Conservation (phyloP, 2,888 invertebrate genomes). For the Pheosia tremula region DNA sequence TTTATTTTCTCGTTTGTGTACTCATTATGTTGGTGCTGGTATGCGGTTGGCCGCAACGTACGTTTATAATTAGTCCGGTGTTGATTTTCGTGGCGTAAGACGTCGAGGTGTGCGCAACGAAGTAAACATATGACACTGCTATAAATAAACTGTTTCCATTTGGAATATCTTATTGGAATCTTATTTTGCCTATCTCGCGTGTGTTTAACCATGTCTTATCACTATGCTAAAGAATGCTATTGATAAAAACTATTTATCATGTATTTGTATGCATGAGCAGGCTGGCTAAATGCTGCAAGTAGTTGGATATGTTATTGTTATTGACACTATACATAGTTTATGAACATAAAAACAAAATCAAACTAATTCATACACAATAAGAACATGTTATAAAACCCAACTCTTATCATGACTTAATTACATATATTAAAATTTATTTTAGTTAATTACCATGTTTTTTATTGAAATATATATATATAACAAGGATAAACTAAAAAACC, state of each 20-base stretch:
- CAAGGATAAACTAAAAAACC: too few relatives aligned
- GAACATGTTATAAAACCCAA: too few relatives aligned
- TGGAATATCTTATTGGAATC: constrained; percentile 54
- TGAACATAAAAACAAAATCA: too few relatives aligned
- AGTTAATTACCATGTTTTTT: too few relatives aligned
- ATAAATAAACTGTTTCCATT: constrained; percentile 57
- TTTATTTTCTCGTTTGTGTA: constrained; percentile 54
- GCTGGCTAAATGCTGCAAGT: too few relatives aligned
- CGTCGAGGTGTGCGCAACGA: constrained; percentile 47
- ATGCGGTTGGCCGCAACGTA: constrained; percentile 43
- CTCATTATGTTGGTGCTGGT: constrained; percentile 46
- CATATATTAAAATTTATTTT: too few relatives aligned
- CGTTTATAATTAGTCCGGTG: constrained; percentile 56
- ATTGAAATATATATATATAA: too few relatives aligned
- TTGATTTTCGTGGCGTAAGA: constrained; percentile 49
- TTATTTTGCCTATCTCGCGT: constrained; percentile 25
- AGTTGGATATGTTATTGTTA: too few relatives aligned
- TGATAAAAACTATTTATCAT: neutral
- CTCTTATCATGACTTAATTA: too few relatives aligned
- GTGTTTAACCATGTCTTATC: neutral
- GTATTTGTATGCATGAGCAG: neutral
- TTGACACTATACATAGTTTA: too few relatives aligned
- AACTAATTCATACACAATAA: too few relatives aligned
- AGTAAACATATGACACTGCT: constrained; percentile 67
- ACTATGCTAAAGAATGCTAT: neutral